Base-by-base conservation (phyloP, 2,113 vertebrate species). In the Pollachius pollachius region DNA sequence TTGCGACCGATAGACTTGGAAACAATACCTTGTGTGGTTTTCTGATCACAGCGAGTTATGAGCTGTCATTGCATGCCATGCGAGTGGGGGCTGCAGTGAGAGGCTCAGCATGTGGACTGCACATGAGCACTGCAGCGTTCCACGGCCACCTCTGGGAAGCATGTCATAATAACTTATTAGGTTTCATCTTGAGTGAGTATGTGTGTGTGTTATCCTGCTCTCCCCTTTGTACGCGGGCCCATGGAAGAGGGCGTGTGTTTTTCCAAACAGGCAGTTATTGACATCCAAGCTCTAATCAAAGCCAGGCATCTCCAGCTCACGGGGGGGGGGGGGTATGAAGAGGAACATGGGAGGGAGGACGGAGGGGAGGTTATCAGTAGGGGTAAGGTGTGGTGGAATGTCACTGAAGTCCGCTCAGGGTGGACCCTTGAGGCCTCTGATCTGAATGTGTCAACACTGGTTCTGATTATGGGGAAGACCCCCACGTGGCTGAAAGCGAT, bases 221-320 rank as follows among this genome's bases (percentile, higher is more conserved):
- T 6, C 11, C 6, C 37, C 6, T 48, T 9, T 48, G 41, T 48
- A 2, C 41, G 41, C 11, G 8, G 41, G 41, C 9, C 41, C 41
- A 48, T 9, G 41, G 9, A 48, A 9, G 41, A 48, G 41, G 80
- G 41, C 8, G 41, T 48, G 41, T 81, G 78, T 86, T 87, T 88
- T 88, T 82, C 73, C 79, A 85, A 91, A 85, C 79, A 81, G 73
- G 70, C 41, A 74, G 21, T 80, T 75, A 86, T 88, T 89, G 82
- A 84, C 83, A 80, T 81, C 48, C 73, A 79, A 69, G 71, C 64
- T 25, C 17, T 90, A 89, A 92, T 91, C 78, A 87, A 82, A 84
- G 70, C 69, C 90, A 89, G 87, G 72, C 76, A 72, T 80, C 71
- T 72, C 30, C 72, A 64, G 62, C 64, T 85, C 83, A 85, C 58